These are phyloP conservation scores for Lucilia cuprina DNA, from an alignment of 1,140 invertebrate genomes.

Conservation along the genomic window DNA sequence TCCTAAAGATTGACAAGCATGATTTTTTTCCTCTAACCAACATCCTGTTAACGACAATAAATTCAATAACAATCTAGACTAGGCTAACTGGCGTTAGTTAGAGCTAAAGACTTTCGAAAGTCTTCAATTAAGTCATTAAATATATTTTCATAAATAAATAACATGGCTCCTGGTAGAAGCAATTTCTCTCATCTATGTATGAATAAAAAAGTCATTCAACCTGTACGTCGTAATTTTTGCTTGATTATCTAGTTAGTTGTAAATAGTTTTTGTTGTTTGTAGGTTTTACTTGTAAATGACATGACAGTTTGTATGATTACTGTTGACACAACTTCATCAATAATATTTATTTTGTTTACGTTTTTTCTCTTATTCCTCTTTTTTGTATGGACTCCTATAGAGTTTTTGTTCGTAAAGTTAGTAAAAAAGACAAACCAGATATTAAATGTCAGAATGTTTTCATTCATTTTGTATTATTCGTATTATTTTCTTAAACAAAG, in stretches of 20 bases:
- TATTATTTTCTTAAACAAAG: background rate
- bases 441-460: background rate
- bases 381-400: background rate
- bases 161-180: background rate
- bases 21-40: no score
- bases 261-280: background rate
- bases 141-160: background rate
- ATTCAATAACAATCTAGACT: background rate
- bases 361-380: background rate
- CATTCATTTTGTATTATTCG: background rate
- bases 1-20: no score
- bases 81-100: background rate
- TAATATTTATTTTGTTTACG: background rate
- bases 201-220: background rate
- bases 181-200: background rate
- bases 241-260: background rate
- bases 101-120: background rate
- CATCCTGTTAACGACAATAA: no score
- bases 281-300: background rate
- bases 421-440: background rate
- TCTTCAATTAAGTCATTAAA: slow-evolving; percentile 6
- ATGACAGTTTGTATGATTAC: slow-evolving; percentile 27
- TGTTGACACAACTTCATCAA: slow-evolving; percentile 25
- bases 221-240: background rate
- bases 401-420: background rate